Evolutionary conservation across 2,888 invertebrate species (phyloP), one percentile per base, ranked within the genome.

Genomic region (Cataglyphis cursor): DNA sequence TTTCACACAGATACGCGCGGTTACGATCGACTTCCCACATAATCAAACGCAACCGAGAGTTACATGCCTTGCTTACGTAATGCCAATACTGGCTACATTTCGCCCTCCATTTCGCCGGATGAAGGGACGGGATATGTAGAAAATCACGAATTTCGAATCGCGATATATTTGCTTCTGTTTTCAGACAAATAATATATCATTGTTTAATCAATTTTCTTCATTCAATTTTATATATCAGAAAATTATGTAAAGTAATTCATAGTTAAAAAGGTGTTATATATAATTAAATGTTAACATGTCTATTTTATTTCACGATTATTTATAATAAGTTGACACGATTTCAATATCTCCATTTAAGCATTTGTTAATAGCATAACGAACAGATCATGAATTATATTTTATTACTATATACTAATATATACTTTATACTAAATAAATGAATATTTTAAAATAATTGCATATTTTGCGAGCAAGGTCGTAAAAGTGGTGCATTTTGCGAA

Each of bases 21-120:
- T 38, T 64, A 15, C 83, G 80, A 87, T 86, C 86, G 75, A 75
- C 88, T 89, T 87, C 91, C 91, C 89, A 90, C 93, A 91, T 93
- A 92, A 92, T 90, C 89, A 87, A 86, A 83, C 87, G 89, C 89
- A 86, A 70, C 44, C 59, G 44, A 59, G 44, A 31, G 83, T 81
- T 84, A 88, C 88, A 87, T 84, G 87, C 35, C 15, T 88, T 85
- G 66, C 86, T 93, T 93, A 91, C 91, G 91, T 92, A 92, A 92
- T 84, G 59, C 51, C 21, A 21, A 73, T 61, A n/a, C 31, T 62
- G 21, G 51, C 57, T 73, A 54, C 64, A 62, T 70, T 66, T 70
- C 78, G 12, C 61, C 57, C 78, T 81, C 74, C 59, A 61, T 48
- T 51, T 66, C 65, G 28, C 51, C 31, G 18, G 65, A 35, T 51